A percentile compares a stretch with the other conserved stretches of the same genome.
Conservation (phyloP, 1,140 invertebrate genomes). For the Conus betulinus region DNA sequence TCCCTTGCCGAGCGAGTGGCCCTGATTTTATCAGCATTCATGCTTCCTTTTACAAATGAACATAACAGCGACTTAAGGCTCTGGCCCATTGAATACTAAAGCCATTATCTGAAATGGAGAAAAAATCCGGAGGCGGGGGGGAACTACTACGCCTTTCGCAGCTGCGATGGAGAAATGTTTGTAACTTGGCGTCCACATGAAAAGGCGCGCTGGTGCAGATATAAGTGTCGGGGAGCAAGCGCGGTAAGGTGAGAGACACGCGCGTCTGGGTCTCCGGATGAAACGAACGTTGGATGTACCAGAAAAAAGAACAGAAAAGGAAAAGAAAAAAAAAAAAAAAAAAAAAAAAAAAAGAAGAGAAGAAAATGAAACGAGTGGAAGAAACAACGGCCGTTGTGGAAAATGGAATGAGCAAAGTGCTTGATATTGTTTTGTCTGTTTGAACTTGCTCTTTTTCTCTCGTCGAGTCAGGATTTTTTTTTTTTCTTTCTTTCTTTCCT, state of each 20-base stretch:
- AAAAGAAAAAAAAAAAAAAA: not conserved
- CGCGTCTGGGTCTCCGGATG: not conserved
- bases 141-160: constrained; percentile 23
- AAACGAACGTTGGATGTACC: not conserved
- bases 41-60: constrained; percentile 42
- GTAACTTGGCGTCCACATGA: constrained; percentile 33
- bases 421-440: not conserved
- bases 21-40: constrained; percentile 39
- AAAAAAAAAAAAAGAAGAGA: not conserved
- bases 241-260: constrained; percentile 19
- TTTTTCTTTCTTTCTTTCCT: too few relatives aligned
- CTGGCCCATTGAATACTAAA: constrained; percentile 41
- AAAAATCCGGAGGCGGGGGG: constrained; percentile 15
- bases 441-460: not conserved
- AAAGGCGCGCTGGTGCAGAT: constrained; percentile 26
- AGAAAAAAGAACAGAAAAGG: not conserved
- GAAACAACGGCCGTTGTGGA: not conserved
- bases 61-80: constrained; percentile 33
- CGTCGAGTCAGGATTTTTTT: not conserved
- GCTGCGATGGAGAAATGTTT: constrained; percentile 35
- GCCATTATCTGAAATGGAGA: constrained; percentile 38
- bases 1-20: constrained; percentile 10
- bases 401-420: constrained; percentile 2
- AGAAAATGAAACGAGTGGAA: not conserved
- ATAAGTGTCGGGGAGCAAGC: constrained; percentile 3